Percentiles rank a stretch among this genome's conserved stretches.
Evolutionary conservation across 92 coral and sea anemone genomes (phyloP).

Genomic region (Pocillopora meandrina): DNA sequence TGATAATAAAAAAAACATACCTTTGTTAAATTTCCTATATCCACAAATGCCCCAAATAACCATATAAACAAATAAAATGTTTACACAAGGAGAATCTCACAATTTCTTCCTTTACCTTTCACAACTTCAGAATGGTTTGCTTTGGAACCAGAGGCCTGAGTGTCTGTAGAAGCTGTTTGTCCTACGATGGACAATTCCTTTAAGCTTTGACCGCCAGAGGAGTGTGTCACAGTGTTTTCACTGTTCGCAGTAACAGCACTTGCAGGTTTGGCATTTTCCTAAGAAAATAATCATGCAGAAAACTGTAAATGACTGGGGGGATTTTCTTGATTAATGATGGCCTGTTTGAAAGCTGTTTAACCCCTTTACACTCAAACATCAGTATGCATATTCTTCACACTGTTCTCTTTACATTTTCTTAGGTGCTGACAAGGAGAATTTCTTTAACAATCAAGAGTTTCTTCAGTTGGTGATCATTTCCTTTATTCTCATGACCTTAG

Average conservation of each 20-base stretch:
- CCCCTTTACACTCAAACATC: not conserved
- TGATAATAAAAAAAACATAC: not conserved
- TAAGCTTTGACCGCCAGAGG: not conserved
- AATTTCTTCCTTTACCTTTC: slow-evolving; percentile 8
- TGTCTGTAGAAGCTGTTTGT: not conserved
- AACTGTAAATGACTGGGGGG: too few species aligned
- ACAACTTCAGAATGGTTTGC: not conserved
- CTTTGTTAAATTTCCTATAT: not conserved
- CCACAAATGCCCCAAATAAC: too few species aligned
- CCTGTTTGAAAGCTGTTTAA: too few species aligned
- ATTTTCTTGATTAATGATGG: not conserved
- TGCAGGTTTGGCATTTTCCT: not conserved
- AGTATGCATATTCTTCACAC: not conserved
- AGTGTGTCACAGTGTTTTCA: not conserved
- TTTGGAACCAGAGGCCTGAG: not conserved
- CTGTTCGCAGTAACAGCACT: not conserved
- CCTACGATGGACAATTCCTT: not conserved
- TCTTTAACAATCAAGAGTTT: too few species aligned
- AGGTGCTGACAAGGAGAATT: too few species aligned
- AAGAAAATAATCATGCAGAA: not conserved
- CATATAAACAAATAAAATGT: too few species aligned
- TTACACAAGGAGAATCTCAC: too few species aligned
- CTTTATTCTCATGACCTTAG: too few species aligned
- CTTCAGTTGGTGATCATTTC: too few species aligned
- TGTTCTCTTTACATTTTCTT: too few species aligned